These are phyloP conservation scores for Garra rufa DNA, from an alignment of 2,113 vertebrate species.

Conservation along the genomic window DNA sequence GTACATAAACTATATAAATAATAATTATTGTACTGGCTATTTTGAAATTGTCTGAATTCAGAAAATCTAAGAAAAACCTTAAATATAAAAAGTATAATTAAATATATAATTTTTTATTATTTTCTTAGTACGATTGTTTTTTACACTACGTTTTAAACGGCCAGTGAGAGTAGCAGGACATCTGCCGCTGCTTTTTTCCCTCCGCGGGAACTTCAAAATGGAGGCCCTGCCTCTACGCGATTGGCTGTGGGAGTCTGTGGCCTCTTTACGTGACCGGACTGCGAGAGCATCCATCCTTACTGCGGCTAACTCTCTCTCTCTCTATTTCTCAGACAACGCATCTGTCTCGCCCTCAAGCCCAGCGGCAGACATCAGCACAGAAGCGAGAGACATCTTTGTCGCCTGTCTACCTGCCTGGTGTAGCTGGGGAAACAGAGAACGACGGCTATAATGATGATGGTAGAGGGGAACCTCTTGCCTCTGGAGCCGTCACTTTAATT, in stretches of 20 bases:
- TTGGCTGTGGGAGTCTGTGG: conserved; percentile 25
- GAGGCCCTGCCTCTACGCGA: conserved; percentile 39
- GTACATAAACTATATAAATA: too few relatives aligned
- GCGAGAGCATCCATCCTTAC: conserved; percentile 52
- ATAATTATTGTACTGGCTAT: too few relatives aligned
- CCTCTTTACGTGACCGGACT: conserved; percentile 44
- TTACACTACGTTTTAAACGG: background rate
- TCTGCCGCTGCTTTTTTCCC: background rate
- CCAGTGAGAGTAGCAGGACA: background rate
- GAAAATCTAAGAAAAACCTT: too few relatives aligned
- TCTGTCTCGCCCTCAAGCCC: conserved; percentile 29
- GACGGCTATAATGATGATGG: conserved; percentile 25
- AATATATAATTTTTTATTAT: too few relatives aligned
- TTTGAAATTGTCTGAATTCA: too few relatives aligned
- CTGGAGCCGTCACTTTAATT: conserved; percentile 59
- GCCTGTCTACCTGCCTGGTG: conserved; percentile 50
- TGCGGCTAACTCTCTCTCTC: conserved; percentile 24
- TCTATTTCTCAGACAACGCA: background rate
- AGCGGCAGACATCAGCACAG: conserved; percentile 18
- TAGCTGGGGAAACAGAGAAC: background rate
- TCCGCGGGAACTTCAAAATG: conserved; percentile 55
- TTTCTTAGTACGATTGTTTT: background rate
- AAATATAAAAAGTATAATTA: too few relatives aligned
- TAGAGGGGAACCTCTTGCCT: conserved; percentile 49
- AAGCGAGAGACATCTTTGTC: conserved; percentile 40